Evolutionary conservation across 2,113 vertebrate genomes (phyloP).

Genomic region (Circaetus gallicus): DNA sequence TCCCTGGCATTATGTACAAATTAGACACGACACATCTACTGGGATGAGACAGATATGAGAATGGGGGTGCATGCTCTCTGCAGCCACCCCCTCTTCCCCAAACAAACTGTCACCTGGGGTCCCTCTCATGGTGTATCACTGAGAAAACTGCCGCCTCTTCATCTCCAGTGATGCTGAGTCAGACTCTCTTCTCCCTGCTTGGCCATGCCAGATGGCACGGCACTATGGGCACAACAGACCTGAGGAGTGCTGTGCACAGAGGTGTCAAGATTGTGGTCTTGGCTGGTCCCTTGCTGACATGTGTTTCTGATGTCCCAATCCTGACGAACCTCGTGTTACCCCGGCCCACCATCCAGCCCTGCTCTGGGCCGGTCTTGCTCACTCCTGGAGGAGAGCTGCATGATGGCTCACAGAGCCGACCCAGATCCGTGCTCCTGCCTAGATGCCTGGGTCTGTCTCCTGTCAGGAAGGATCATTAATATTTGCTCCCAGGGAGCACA

Average conservation of each 20-base stretch:
- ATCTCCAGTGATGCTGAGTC: background rate
- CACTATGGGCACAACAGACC: background rate
- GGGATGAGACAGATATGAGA: background rate
- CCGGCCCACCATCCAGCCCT: rapidly evolving
- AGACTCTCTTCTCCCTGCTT: background rate
- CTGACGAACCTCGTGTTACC: background rate
- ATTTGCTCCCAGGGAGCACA: background rate
- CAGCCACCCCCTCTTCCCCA: background rate
- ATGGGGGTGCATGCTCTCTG: background rate
- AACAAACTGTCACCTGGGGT: background rate
- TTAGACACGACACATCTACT: background rate
- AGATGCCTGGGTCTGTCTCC: background rate
- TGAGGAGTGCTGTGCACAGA: background rate
- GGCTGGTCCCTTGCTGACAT: background rate
- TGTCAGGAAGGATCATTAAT: background rate
- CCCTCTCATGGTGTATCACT: background rate
- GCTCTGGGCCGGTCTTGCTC: background rate
- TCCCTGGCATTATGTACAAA: background rate
- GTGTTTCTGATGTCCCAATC: background rate
- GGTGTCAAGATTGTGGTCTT: background rate
- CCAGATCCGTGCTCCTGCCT: background rate
- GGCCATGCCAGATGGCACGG: background rate
- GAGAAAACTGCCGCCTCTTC: background rate
- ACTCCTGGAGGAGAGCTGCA: background rate
- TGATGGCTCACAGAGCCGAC: rapidly evolving